Base-by-base conservation (phyloP, 2,888 invertebrate species). In the Cotesia congregata region DNA sequence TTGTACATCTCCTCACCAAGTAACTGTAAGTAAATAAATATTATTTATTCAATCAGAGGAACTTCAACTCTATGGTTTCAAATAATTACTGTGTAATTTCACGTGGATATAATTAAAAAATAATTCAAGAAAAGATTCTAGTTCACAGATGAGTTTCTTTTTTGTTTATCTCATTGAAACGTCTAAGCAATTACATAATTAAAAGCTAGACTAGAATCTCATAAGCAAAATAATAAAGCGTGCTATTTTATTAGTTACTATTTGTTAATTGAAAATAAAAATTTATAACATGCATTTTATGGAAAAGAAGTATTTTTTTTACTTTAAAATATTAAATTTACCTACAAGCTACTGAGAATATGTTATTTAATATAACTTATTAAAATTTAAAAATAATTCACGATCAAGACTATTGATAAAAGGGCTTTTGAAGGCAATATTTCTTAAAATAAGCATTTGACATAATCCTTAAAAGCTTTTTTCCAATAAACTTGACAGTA, bases 1-100 rank as follows among this genome's bases (percentile, higher is more conserved):
- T 84, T 86, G 81, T 86, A 87, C 86, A 88, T 87, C 79, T 89
- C 89, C 76, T 89, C 89, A 1, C 89, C 89, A 17, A 89, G 83
- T 1, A 89, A 74, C 89, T 89, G 81, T 40, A 7, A 20, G 5
- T 6, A 61, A 15, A 61, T 61, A 17, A 9, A 12, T 61, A 61
- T 61, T 39, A n/a, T 67, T n/a, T 39, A 15, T 17, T 65, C 15
- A 15, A 6, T 38, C 7, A 30, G 30, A 30, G 30, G 30, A 30
- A 30, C 30, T 30, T 30, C 30, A 30, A 30, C 30, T 30, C 30
- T 30, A 30, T 30, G 30, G 3, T 30, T 30, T 30, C 30, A 3
- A 4, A 50, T 9, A 50, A 50, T 50, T 50, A 4, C 4, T 50
- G 50, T 50, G 50, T 12, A 50, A 6, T 50, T 50, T 12, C 12